Base-by-base conservation (phyloP, 2,888 invertebrate species). In the Xylota sylvarum region DNA sequence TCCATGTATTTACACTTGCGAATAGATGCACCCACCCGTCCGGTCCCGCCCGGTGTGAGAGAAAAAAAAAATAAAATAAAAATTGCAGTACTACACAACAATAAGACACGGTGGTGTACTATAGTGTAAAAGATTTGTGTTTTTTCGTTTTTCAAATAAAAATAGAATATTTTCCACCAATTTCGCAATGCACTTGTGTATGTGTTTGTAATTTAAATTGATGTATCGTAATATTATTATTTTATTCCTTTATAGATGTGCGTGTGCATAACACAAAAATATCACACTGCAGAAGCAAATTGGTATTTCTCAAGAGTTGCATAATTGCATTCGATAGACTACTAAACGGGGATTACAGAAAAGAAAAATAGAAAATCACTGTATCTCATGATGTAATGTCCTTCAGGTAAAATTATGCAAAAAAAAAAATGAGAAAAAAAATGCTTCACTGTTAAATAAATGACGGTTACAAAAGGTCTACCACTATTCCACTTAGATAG, bases 301-400 rank as follows among this genome's bases (percentile, higher is more conserved):
- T 40, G 60, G 35, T 64, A 67, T 77, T 77, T 78, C 72, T 72
- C 52, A 67, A 81, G 60, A 87, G 74, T 87, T 83, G 83, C 87
- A 87, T 83, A 87, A 87, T 87, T 87, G 73, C 69, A 83, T 86
- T 82, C 76, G 37, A 40, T 40, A 37, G 32, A n/a, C n/a, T n/a
- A n/a, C n/a, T n/a, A n/a, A n/a, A n/a, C n/a, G n/a, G n/a, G n/a
- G n/a, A n/a, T n/a, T n/a, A n/a, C n/a, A 32, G 4, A 32, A 43
- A 43, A 62, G 32, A 56, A 56, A 12, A 27, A 58, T 55, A 52
- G 55, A 62, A 69, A 74, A 70, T 62, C 40, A 74, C 74, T 70
- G 30, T 67, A 64, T 67, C 46, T 43, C 67, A 69, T 86, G 86
- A 86, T 86, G 81, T 85, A 85, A 85, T 62, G 76, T 76, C 65